Evolutionary conservation across 2,888 invertebrate genomes (phyloP), one percentile per base, ranked within the genome.

Genomic region (Scaptodrosophila latifasciaeformis): DNA sequence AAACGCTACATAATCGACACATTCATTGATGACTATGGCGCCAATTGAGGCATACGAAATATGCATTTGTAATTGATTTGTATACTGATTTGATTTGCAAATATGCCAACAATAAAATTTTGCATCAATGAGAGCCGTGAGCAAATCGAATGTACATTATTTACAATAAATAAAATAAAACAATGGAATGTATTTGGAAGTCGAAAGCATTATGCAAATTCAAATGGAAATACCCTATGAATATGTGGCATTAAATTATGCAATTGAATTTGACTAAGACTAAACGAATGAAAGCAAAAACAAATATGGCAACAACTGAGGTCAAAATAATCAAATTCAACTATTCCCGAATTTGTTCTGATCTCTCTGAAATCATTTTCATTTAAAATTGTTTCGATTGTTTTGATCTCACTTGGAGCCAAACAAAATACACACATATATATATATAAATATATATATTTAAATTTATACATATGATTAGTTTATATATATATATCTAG

Each of bases 1-100:
- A 86, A 86, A 68, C 83, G 86, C 42, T 86, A 86, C 49, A 86
- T 86, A 48, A 86, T 86, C 61, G 85, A 86, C 65, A 86, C 86
- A 57, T 86, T 86, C 62, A 86, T 86, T 61, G 86, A 84, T 68
- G 86, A 86, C 64, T 85, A 86, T 56, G 80, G 77, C 49, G 74
- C 75, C 62, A 86, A 86, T 70, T 85, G 81, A 75, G 34, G 54
- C 45, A 46, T 37, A 10, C n/a, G n/a, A n/a, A n/a, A n/a, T n/a
- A n/a, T n/a, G n/a, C n/a, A n/a, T n/a, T n/a, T n/a, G n/a, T 18
- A 47, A 15, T 51, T 31, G 34, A 50, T 15, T 34, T 34, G 7
- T n/a, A n/a, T 34, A 4, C 5, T 27, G 5, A 56, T 53, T 44
- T 44, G 42, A 40, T 51, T 15, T 9, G 30, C 37, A 43, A 56